Base-by-base conservation (phyloP, 2,888 invertebrate genomes). In the Campoplex capitator region DNA sequence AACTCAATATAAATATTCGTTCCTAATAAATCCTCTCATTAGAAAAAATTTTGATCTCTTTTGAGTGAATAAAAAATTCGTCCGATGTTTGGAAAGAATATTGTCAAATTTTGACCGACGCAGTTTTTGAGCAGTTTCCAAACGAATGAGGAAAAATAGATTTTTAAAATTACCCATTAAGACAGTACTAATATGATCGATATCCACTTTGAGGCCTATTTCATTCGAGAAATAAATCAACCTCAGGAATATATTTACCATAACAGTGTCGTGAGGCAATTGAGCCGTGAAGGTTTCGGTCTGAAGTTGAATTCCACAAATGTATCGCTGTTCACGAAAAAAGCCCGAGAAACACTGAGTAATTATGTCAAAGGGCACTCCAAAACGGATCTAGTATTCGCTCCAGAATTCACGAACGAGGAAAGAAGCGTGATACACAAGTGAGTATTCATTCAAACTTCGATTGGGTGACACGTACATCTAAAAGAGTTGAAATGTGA, bases 361-460 rank as follows among this genome's bases (percentile, higher is more conserved):
- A 91, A 95, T 71, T 94, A 92, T 83, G 86, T 92, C 11, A 91
- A 92, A 28, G 91, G 91, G 32, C 78, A 88, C 54, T 90, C 92
- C 82, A 91, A 96, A 86, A 93, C 95, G 0, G 97, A 97, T 92
- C 94, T 97, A 68, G 95, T 95, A 71, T 96, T 96, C 88, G 95
- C 95, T 48, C 94, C 95, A 0, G 96, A 96, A 83, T 97, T 97
- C 92, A 95, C 95, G 0, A 96, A 96, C 89, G 96, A 96, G 1
- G 97, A 97, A 90, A 94, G 97, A 35, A 96, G 96, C 0, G 87
- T 94, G 0, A 93, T 97, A 79, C 97, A 97, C 91, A 94, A 95
- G 95, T 96, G 93, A 92, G 92, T 88, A 79, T 62, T 67, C 38
- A 51, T 7, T 38, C 3, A 48, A n/a, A 28, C 51, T 45, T 4